Evolutionary conservation across 2,113 vertebrate genomes (phyloP).

Genomic region (Climacteris rufus): DNA sequence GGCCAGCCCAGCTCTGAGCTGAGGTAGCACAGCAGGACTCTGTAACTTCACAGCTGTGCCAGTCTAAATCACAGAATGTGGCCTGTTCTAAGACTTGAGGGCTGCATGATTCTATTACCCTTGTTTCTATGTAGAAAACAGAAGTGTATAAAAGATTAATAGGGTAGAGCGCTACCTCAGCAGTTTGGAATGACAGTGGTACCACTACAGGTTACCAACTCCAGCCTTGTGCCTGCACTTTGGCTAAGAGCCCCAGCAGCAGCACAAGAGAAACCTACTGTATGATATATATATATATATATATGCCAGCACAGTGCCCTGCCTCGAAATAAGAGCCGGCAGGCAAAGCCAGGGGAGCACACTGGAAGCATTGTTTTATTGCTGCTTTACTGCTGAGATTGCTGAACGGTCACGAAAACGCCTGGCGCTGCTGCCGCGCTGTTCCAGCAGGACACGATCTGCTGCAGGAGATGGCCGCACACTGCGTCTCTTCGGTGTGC

Average conservation of each 20-base stretch:
- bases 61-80: background rate
- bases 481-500: background rate
- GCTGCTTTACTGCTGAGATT: background rate
- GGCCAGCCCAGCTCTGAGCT: background rate
- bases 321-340: background rate
- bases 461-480: background rate
- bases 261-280: background rate
- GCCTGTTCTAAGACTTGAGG: background rate
- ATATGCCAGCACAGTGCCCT: background rate
- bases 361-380: slow-evolving; percentile 30
- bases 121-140: background rate
- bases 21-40: background rate
- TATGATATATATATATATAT: accelerated
- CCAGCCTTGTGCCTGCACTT: background rate
- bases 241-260: background rate
- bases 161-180: background rate
- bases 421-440: background rate
- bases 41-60: background rate
- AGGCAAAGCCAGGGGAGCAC: background rate
- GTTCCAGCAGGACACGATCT: background rate
- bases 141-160: background rate
- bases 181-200: background rate
- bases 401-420: background rate
- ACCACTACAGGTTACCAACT: background rate
- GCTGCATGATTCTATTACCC: background rate